Evolutionary conservation across 1,140 invertebrate genomes (phyloP).

Genomic region (Drosophila teissieri): DNA sequence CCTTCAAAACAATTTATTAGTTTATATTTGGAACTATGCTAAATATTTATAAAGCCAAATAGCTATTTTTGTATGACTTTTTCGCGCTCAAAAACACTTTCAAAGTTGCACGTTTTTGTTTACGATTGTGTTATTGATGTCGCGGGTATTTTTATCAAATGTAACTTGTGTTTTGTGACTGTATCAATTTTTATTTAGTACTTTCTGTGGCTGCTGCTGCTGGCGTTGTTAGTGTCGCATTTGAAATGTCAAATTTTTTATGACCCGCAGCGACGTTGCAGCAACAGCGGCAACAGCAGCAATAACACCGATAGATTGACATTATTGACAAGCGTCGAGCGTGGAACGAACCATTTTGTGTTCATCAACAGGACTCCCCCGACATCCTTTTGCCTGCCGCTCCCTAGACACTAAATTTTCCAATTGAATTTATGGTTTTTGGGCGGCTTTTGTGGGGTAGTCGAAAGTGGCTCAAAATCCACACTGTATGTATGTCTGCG

Average conservation of each 20-base stretch:
- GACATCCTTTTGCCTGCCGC: background rate
- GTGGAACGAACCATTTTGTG: slow-evolving; percentile 17
- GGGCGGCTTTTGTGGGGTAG: slow-evolving; percentile 33
- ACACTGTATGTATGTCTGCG: background rate
- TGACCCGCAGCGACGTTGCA: slow-evolving; percentile 31
- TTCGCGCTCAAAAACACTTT: background rate
- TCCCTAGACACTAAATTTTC: slow-evolving; percentile 72
- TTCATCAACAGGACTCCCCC: slow-evolving; percentile 39
- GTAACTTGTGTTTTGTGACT: slow-evolving; percentile 16
- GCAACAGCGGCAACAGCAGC: slow-evolving; percentile 4
- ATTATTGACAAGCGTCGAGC: slow-evolving; percentile 62
- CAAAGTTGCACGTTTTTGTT: too few relatives aligned
- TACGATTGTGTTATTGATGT: slow-evolving; percentile 1
- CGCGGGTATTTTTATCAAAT: slow-evolving; percentile 18
- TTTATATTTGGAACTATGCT: too few relatives aligned
- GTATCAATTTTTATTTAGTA: slow-evolving; percentile 45
- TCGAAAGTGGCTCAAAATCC: too few relatives aligned
- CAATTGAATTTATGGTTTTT: slow-evolving; percentile 77
- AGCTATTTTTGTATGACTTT: background rate
- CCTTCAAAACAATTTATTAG: too few relatives aligned
- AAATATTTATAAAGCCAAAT: background rate
- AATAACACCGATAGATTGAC: slow-evolving; percentile 63
- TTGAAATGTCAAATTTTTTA: slow-evolving; percentile 70
- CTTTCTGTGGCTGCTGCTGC: slow-evolving; percentile 18
- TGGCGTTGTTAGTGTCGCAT: slow-evolving; percentile 35